phyloP scores from a whole-genome alignment of 2,797 vertebrate species.

The Parauchenoglanis punctatus region DNA sequence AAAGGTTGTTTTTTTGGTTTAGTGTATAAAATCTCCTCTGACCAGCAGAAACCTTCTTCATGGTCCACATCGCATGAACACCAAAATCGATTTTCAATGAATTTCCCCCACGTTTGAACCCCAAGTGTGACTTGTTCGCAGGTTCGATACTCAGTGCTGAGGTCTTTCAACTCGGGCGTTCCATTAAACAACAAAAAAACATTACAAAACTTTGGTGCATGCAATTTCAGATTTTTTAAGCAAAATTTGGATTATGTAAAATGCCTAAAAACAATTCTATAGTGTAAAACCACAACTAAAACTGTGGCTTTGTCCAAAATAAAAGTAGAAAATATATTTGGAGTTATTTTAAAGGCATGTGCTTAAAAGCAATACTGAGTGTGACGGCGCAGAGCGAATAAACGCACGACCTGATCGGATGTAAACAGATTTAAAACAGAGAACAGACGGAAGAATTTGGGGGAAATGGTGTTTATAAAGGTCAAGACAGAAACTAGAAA shows the following conservation, averaged over 20 bases:
- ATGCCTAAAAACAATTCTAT: neutral
- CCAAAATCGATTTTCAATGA: neutral
- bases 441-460: neutral
- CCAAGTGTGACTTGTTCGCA: neutral
- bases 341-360: neutral
- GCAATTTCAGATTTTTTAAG: neutral
- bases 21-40: slow-evolving; percentile 25
- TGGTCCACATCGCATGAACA: slow-evolving; percentile 1
- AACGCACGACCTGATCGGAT: neutral
- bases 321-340: neutral
- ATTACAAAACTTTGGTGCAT: neutral
- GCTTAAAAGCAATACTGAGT: neutral
- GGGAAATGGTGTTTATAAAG: neutral
- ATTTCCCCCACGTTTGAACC: neutral
- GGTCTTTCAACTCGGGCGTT: neutral
- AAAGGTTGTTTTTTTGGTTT: neutral
- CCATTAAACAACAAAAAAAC: neutral
- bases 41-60: slow-evolving; percentile 36
- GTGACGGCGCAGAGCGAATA: neutral
- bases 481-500: too few relatives aligned
- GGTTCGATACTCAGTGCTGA: neutral
- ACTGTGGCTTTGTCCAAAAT: neutral
- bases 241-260: neutral
- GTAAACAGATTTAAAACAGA: neutral
- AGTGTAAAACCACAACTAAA: neutral